Base-by-base conservation (phyloP, 2,113 vertebrate genomes). In the Haemorhous mexicanus region DNA sequence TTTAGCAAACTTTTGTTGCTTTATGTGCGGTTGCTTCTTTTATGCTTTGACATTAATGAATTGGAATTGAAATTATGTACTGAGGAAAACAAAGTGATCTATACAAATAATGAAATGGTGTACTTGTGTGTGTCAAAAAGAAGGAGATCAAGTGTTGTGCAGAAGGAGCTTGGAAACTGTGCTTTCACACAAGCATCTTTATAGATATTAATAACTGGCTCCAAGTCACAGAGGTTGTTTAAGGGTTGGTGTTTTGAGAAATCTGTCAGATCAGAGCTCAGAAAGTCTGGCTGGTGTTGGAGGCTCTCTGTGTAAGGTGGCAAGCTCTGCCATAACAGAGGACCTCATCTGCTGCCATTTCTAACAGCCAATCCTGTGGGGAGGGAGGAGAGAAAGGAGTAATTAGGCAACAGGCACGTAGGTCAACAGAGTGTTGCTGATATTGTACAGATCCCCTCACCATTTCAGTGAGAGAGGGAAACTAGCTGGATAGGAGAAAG, bases 11-110 rank as follows among this genome's bases (percentile, higher is more conserved):
- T 78, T 93, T 55, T 69, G 63, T 92, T 94, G 53, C 61, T 84
- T 94, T 93, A 82, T 94, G 70, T 89, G 69, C 18, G 4, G 74
- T 86, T 93, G 72, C 82, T 94, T 91, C 88, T 92, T 95, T 94
- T 83, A 75, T 95, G 68, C 72, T 89, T 95, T 96, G 81, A 94
- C 93, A 93, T 93, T 90, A 95, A 97, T 94, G 84, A 95, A 92
- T 83, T 95, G 86, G 90, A 95, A 94, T 74, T 84, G 78, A 89
- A 94, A 81, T 82, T 87, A 76, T 73, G 72, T 86, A 39, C 82
- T 33, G 89, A 87, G 70, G 46, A 91, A 86, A 96, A 96, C 92
- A 95, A 95, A 87, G 84, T 88, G 76, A 94, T 92, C 89, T 74
- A 73, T 93, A 84, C 78, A 77, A 96, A 90, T 91, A 96, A 82